Evolutionary conservation across 1,140 invertebrate species (phyloP), one percentile per base, ranked within the genome.

Genomic region (Teleopsis dalmanni): DNA sequence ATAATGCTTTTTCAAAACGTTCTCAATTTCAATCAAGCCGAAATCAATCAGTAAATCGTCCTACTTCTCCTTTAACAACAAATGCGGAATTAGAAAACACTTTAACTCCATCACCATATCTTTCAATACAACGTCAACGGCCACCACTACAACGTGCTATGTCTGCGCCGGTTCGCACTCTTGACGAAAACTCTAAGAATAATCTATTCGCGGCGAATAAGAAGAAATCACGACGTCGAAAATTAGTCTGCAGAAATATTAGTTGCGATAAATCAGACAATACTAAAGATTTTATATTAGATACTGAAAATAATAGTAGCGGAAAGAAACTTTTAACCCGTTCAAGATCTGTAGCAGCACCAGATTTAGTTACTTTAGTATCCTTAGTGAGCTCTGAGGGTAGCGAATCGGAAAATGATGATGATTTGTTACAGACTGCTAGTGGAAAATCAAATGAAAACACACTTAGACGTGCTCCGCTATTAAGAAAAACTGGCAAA

Each of bases 141-240:
- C 65, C 65, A 40, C 66, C 66, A 6, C 45, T 70, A 52, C 59
- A 68, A 40, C 62, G 68, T 53, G 68, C 68, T 55, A 71, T 70
- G 67, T 70, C 67, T 43, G 68, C 68, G 50, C 68, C 68, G 35
- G 64, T 71, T 35, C 66, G 67, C 6, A 31, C 42, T 36, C 38
- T 65, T 46, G 63, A 68, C 42, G 62, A 65, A 45, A 64, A 56
- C 51, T 48, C 57, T 41, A 69, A 66, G 55, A 50, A 52, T 42
- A 50, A 52, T 42, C 49, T 57, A 11, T 42, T 66, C 33, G 50
- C 55, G 5, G 60, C 55, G 31, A 57, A 50, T 29, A 69, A 64
- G 41, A 54, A 63, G 11, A 70, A 69, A 53, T 40, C 59, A 47
- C 54, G 65, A 0, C 56, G 65, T 1, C 62, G 65, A 14, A 70